Evolutionary conservation across 2,113 vertebrate genomes (phyloP), one percentile per base, ranked within the genome.

Genomic region (Charina bottae): DNA sequence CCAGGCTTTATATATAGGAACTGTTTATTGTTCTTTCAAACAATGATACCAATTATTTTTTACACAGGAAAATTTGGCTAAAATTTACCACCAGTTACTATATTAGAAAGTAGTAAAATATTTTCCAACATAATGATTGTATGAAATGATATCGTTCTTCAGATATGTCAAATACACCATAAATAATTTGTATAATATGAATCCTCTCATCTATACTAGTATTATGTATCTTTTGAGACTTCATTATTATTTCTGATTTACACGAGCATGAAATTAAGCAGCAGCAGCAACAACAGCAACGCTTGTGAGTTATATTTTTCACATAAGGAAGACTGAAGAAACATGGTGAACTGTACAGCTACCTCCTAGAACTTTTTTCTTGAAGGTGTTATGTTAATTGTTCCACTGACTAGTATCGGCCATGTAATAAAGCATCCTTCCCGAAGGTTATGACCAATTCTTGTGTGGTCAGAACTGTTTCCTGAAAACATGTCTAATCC

Each of bases 91-190:
- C 12, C 28, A 53, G 7, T 91, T 93, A 33, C 55, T 95, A 90
- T 62, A 83, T 60, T 26, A 55, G 60, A 88, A 87, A 0, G 0
- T 33, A 88, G 54, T 6, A 53, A 90, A 26, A 49, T 89, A 42
- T 4, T 68, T 37, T 19, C 78, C 15, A 55, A 8, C 13, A 28
- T 37, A 62, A 26, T 85, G 4, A 72, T 92, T 83, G 87, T 53
- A 93, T 89, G 92, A 95, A 95, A 87, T 90, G 19, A 26, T 92
- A 83, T 89, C 24, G 59, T 88, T 94, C 87, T 62, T 54, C 93
- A 55, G 64, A 10, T 1, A 68, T 83, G 28, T 87, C 23, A 64
- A 86, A 28, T 83, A 17, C 26, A 91, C 88, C 89, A 89, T 88
- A 93, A 94, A 89, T 94, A 88, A 85, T 89, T 4, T 83, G 92